Base-by-base conservation (phyloP, 2,797 vertebrate species). In the Pitangus sulphuratus region DNA sequence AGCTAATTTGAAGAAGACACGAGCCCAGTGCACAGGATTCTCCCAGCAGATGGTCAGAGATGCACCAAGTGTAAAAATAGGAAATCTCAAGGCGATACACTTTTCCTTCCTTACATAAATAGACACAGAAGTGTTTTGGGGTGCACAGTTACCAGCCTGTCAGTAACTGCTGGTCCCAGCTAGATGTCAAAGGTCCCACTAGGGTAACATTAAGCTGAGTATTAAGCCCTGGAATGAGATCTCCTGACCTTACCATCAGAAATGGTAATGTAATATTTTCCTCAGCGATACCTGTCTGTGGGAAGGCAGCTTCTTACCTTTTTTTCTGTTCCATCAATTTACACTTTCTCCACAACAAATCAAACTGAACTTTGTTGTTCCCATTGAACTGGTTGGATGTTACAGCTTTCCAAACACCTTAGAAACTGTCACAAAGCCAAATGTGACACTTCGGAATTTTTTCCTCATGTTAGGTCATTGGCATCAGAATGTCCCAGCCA, bases 51-150 rank as follows among this genome's bases (percentile, higher is more conserved):
- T 30, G 42, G 74, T 62, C 47, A 6, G 44, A 62, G 31, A 31
- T 0, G 10, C 72, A 64, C 8, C 1, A 81, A 58, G 82, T 17
- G 53, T 91, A 95, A 95, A 95, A 96, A 96, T 84, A 96, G 94
- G 72, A 74, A 72, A 84, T 33, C 54, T 84, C 77, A 66, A 57
- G 2, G 28, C 0, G 7, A 90, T 58, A 24, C 3, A 6, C 30
- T 87, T 72, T 87, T 88, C 72, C 80, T 92, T 83, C 69, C 21
- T 50, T 54, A 71, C 82, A 64, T 30, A 96, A 90, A 95, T 84
- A 96, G 90, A 47, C 50, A 57, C 28, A 4, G 40, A 51, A 84
- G 28, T 22, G 89, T 40, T 94, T 88, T 62, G 62, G 51, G 90
- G 96, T 78, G 86, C 77, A 17, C 48, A 50, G 45, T 90, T 89